Conservation (phyloP, 2,797 vertebrate genomes). For the Gymnothorax reevesii region DNA sequence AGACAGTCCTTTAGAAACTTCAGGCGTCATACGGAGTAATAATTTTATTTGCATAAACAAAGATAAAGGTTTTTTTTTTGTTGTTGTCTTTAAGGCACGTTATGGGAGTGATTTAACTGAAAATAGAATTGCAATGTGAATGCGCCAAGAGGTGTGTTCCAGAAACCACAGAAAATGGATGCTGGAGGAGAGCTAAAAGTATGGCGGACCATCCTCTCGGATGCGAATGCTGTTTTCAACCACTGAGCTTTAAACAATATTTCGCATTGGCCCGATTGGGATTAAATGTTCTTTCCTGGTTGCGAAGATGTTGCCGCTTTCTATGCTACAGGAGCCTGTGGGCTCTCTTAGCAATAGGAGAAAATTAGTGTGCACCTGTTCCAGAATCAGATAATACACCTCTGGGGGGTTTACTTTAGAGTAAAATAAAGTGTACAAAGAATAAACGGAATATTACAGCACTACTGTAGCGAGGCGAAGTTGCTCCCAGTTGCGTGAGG, state of each 20-base stretch:
- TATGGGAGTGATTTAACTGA: conserved; percentile 44
- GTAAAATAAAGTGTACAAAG: conserved; percentile 43
- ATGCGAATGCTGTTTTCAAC: conserved; percentile 40
- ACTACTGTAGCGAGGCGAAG: conserved; percentile 69
- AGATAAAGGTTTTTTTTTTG: conserved; percentile 11
- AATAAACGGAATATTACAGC: conserved; percentile 49
- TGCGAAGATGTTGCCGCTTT: conserved; percentile 41
- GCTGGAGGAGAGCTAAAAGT: conserved; percentile 27
- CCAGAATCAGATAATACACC: conserved; percentile 72
- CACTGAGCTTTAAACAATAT: conserved; percentile 46
- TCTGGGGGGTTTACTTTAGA: conserved; percentile 34
- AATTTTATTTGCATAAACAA: background rate
- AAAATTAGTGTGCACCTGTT: conserved; percentile 87
- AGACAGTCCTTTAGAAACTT: conserved; percentile 7
- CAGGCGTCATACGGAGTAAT: conserved; percentile 14
- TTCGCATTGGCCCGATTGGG: conserved; percentile 44
- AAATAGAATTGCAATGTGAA: conserved; percentile 44
- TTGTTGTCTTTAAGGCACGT: conserved; percentile 13
- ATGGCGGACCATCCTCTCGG: conserved; percentile 27
- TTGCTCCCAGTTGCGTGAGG: conserved; percentile 74
- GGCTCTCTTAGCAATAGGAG: conserved; percentile 81
- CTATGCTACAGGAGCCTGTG: conserved; percentile 69
- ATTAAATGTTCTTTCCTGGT: conserved; percentile 50
- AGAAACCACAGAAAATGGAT: conserved; percentile 33
- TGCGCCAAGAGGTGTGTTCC: conserved; percentile 31